Conservation (phyloP, 2,113 vertebrate species). For the Lipophrys pholis region DNA sequence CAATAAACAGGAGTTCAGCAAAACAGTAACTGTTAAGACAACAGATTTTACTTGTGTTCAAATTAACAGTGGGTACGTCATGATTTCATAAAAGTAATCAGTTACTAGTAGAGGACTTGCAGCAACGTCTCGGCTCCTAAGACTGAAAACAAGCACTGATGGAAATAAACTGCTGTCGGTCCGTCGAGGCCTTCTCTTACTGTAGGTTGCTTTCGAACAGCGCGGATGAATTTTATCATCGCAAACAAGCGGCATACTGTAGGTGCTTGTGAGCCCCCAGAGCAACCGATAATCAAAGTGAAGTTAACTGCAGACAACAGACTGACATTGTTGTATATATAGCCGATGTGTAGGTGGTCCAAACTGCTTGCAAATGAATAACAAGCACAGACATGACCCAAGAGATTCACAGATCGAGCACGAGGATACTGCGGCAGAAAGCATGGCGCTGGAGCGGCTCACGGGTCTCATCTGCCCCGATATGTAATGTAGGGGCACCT, state of each 20-base stretch:
- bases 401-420: slow-evolving; percentile 44
- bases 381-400: slow-evolving; percentile 68
- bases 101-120: too few species aligned
- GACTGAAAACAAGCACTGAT: slow-evolving; percentile 20
- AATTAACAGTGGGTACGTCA: too few species aligned
- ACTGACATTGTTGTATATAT: slow-evolving; percentile 75
- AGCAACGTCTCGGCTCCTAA: background rate
- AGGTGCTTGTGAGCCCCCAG: slow-evolving; percentile 49
- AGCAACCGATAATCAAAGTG: slow-evolving; percentile 64
- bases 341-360: slow-evolving; percentile 72
- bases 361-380: slow-evolving; percentile 71
- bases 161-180: slow-evolving; percentile 31
- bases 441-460: slow-evolving; percentile 36
- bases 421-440: slow-evolving; percentile 27
- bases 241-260: slow-evolving; percentile 30
- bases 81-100: too few species aligned
- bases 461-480: slow-evolving; percentile 32
- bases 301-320: slow-evolving; percentile 67
- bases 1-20: too few species aligned
- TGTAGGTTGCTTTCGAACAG: slow-evolving; percentile 25
- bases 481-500: slow-evolving; percentile 16
- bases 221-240: slow-evolving; percentile 38
- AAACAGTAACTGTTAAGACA: too few species aligned
- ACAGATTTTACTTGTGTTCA: too few species aligned
- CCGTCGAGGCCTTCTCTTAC: slow-evolving; percentile 4